Evolutionary conservation across 2,888 invertebrate species (phyloP).

Genomic region (Troides aeacus): DNA sequence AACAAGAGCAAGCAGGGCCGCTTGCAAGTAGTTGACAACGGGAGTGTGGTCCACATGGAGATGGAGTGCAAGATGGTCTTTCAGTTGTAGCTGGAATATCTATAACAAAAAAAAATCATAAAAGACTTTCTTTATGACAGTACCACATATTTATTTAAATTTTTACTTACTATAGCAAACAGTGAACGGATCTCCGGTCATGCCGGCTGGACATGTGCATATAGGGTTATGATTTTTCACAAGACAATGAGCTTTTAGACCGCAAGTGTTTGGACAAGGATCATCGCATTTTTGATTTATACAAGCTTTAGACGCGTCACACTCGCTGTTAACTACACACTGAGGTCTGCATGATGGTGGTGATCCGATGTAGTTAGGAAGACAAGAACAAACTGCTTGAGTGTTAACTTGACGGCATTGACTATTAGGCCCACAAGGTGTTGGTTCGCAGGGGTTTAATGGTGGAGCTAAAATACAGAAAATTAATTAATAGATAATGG

Average conservation of each 20-base stretch:
- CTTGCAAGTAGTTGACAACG: slow-evolving; percentile 87
- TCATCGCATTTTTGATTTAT: slow-evolving; percentile 92
- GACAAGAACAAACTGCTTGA: slow-evolving; percentile 92
- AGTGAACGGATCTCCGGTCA: slow-evolving; percentile 92
- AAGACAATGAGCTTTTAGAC: slow-evolving; percentile 90
- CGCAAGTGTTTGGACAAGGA: slow-evolving; percentile 93
- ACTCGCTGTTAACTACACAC: slow-evolving; percentile 93
- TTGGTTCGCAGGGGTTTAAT: slow-evolving; percentile 88
- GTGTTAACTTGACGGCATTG: slow-evolving; percentile 89
- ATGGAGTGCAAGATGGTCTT: slow-evolving; percentile 88
- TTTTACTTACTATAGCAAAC: slow-evolving; percentile 85
- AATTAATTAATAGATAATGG: neutral
- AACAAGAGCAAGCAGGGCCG: slow-evolving; percentile 88
- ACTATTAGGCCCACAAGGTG: slow-evolving; percentile 93
- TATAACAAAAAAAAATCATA: slow-evolving; percentile 33
- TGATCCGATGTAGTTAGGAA: slow-evolving; percentile 87
- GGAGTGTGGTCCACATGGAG: slow-evolving; percentile 92
- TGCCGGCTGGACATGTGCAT: slow-evolving; percentile 91
- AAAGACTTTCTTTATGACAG: neutral
- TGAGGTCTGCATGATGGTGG: slow-evolving; percentile 92
- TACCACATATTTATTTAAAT: slow-evolving; percentile 3
- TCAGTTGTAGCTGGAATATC: slow-evolving; percentile 79
- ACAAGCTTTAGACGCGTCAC: slow-evolving; percentile 89
- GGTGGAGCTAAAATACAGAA: slow-evolving; percentile 59
- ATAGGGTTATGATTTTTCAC: slow-evolving; percentile 93